phyloP scores from a whole-genome alignment of 2,113 vertebrate species.

The Lates calcarifer region DNA sequence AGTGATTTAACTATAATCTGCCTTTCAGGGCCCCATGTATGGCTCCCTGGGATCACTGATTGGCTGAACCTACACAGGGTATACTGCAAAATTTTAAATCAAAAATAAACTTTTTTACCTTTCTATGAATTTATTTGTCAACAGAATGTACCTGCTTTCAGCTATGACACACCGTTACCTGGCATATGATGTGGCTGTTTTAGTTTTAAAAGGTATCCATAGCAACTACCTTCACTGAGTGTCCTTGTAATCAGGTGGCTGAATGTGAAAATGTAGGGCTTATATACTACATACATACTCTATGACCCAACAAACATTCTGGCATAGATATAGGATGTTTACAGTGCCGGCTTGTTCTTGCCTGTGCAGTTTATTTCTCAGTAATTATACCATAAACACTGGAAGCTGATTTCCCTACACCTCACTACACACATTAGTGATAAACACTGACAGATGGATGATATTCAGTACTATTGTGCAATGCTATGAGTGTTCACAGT shows the following conservation, averaged over 20 bases:
- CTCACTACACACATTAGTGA: not conserved
- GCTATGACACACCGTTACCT: not conserved
- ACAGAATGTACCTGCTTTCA: no score
- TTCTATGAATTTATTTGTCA: not conserved
- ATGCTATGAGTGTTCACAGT: not conserved
- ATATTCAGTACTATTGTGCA: not conserved
- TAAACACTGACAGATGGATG: not conserved
- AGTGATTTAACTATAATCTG: not conserved
- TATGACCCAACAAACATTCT: not conserved
- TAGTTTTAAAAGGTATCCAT: not conserved
- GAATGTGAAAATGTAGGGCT: not conserved
- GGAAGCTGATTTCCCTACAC: not conserved
- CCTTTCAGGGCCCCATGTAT: not conserved
- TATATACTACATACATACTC: not conserved
- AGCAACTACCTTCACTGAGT: not conserved
- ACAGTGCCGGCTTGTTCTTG: not conserved
- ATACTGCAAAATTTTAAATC: not conserved
- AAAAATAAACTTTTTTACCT: not conserved
- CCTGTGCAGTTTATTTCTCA: not conserved
- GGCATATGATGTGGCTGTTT: not conserved
- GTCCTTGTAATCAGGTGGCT: not conserved
- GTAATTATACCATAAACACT: constrained; percentile 3
- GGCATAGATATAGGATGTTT: not conserved
- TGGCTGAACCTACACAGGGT: no score
- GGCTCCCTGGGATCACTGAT: not conserved